phyloP scores from a whole-genome alignment of 2,113 vertebrate genomes.

The Sceloporus undulatus region DNA sequence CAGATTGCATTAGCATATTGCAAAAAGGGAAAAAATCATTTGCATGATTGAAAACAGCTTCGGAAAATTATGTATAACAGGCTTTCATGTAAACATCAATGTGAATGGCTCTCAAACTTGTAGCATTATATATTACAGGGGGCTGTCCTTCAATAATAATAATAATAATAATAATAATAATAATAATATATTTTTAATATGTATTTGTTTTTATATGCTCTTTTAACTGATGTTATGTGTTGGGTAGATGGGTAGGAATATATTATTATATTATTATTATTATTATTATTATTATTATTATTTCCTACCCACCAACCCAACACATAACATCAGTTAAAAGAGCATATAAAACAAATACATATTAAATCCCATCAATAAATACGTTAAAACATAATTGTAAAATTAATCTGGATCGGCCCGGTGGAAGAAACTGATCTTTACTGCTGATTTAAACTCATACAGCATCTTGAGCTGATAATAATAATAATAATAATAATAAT shows the following conservation, averaged over 20 bases:
- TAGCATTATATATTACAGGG: constrained; percentile 56
- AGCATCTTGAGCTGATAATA: too few species aligned
- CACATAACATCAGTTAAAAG: too few species aligned
- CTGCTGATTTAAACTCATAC: too few species aligned
- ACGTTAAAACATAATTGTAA: too few species aligned
- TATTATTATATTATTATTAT: too few species aligned
- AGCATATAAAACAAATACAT: too few species aligned
- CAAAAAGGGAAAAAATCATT: constrained; percentile 90
- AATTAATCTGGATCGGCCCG: too few species aligned
- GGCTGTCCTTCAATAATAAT: constrained; percentile 51
- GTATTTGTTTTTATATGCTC: constrained; percentile 47
- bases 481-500: too few species aligned
- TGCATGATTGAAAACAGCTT: constrained; percentile 96
- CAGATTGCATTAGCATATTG: constrained; percentile 95
- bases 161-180: constrained; percentile 35
- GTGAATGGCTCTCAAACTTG: constrained; percentile 71
- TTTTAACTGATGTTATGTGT: constrained; percentile 37
- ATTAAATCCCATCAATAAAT: background rate
- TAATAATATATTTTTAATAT: constrained; percentile 34
- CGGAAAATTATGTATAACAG: constrained; percentile 85
- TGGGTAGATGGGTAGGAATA: too few species aligned
- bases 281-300: constrained; percentile 55
- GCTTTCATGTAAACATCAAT: constrained; percentile 74
- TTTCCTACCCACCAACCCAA: background rate
- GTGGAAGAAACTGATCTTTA: too few species aligned